A percentile compares a stretch with the other conserved stretches of the same genome.
phyloP scores from a whole-genome alignment of 1,140 invertebrate species.

The Leptinotarsa undecemlineata region DNA sequence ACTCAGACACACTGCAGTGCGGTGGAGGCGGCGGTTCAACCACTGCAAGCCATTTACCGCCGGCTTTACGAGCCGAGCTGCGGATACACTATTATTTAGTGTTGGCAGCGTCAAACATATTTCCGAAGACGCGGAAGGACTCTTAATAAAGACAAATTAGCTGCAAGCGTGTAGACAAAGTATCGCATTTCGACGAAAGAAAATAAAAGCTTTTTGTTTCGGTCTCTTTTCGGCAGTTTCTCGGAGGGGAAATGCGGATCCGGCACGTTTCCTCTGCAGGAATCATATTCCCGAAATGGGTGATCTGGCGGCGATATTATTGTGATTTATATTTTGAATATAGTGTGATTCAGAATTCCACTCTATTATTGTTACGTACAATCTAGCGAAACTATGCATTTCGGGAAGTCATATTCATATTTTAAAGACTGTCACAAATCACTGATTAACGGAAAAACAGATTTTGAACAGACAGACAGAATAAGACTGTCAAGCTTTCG shows the following conservation, averaged over 20 bases:
- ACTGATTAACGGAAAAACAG: too few species aligned
- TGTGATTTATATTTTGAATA: background rate
- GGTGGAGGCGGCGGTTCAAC: constrained; percentile 27
- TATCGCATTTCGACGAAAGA: background rate
- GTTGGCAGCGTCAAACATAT: constrained; percentile 25
- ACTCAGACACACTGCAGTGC: constrained; percentile 36
- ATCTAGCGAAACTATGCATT: too few species aligned
- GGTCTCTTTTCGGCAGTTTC: background rate
- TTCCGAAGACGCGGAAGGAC: constrained; percentile 11
- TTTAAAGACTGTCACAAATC: too few species aligned
- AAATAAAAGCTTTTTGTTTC: background rate
- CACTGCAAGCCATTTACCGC: constrained; percentile 17
- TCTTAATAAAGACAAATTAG: constrained; percentile 14
- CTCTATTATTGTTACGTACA: too few species aligned
- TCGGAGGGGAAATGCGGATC: background rate
- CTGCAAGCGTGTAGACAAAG: background rate
- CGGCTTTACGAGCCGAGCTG: constrained; percentile 25
- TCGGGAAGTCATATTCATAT: too few species aligned
- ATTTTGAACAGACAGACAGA: too few species aligned
- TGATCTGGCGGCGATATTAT: background rate
- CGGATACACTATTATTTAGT: constrained; percentile 30
- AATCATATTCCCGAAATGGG: background rate
- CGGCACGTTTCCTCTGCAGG: constrained; percentile 1
- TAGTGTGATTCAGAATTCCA: background rate
- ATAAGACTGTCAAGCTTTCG: too few species aligned